Base-by-base conservation (phyloP, 2,797 vertebrate genomes). In the Xyrichtys novacula region DNA sequence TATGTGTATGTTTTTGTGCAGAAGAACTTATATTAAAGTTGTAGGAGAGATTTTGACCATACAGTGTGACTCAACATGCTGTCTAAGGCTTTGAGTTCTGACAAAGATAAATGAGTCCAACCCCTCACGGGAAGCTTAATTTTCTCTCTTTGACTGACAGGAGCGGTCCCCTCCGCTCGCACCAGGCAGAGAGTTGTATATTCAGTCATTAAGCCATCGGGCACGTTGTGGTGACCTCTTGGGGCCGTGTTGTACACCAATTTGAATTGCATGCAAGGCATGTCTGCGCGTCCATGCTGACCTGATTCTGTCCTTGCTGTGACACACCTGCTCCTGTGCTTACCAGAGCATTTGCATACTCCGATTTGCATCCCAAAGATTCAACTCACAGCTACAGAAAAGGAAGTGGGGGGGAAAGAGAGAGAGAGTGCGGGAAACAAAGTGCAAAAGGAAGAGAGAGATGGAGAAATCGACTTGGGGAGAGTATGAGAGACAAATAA, bases 231-330 rank as follows among this genome's bases (percentile, higher is more conserved):
- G 34, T 69, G 79, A 90, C 85, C 87, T 87, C 82, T 64, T 7
- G 72, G 86, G 88, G 67, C 75, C 54, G 34, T 82, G 89, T 85
- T 82, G 71, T 80, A 82, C 86, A 88, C 79, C 62, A 36, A 90
- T 92, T 89, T 89, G 87, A 90, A 86, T 92, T 88, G 86, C 90
- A 91, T 87, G 85, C 78, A 42, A 78, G 78, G 78, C 83, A 66
- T 70, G 83, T 78, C 74, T 60, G 83, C 6, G 59, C 65, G 36
- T 82, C 78, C 81, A 67, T 29, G 65, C 81, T 82, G 90, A 93
- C 92, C 90, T 83, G 83, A 90, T 90, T 93, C 91, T 90, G 90
- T 92, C 91, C 91, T 89, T 77, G 86, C 91, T 87, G 80, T 71
- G 86, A 84, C 88, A 91, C 94, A 92, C 91, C 92, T 93, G 91